Conservation (phyloP, 2,113 vertebrate species). For the Bufo gargarizans region DNA sequence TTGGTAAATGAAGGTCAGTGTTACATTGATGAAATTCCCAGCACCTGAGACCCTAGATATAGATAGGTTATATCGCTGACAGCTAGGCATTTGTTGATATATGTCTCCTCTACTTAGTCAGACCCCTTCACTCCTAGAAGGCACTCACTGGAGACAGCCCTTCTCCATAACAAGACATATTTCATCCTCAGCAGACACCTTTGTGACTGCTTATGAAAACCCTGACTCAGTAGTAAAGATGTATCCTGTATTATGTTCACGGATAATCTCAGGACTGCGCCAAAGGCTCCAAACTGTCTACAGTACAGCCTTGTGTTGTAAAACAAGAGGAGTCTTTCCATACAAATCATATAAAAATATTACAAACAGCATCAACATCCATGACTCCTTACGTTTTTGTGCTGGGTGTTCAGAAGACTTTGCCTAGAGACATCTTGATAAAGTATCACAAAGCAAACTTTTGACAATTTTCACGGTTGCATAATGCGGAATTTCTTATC, state of each 20-base stretch:
- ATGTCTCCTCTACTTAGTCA: background rate
- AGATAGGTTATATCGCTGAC: background rate
- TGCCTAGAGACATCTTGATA: background rate
- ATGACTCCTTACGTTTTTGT: background rate
- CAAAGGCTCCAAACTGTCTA: constrained; percentile 44
- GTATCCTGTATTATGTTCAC: constrained; percentile 43
- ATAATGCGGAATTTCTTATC: background rate
- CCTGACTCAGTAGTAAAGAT: constrained; percentile 35
- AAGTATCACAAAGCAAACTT: background rate
- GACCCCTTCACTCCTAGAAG: constrained; percentile 6
- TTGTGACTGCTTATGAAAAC: constrained; percentile 17
- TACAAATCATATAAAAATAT: constrained; percentile 12
- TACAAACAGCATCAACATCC: constrained; percentile 18
- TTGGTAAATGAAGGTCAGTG: background rate
- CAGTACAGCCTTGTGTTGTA: constrained; percentile 25
- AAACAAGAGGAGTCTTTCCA: constrained; percentile 12
- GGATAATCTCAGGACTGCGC: constrained; percentile 25
- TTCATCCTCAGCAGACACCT: constrained; percentile 38
- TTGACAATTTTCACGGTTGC: background rate
- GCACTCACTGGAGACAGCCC: constrained; percentile 12
- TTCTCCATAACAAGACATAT: constrained; percentile 33
- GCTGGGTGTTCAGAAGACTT: background rate
- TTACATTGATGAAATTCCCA: constrained; percentile 29
- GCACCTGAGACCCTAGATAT: constrained; percentile 28
- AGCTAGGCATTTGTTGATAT: background rate